phyloP scores from a whole-genome alignment of 1,140 invertebrate genomes.

The Temnothorax nylanderi region DNA sequence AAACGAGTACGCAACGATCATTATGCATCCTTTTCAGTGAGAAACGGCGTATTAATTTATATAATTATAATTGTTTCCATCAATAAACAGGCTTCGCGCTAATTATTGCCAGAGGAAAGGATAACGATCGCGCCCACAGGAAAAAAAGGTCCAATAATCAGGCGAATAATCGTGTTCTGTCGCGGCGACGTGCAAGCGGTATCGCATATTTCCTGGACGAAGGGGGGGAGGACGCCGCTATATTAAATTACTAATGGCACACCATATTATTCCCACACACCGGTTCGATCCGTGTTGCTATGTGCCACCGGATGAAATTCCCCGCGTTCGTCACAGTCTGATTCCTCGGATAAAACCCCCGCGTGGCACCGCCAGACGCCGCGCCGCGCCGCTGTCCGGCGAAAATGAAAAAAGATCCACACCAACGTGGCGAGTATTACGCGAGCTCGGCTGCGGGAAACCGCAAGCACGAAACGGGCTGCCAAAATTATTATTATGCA shows the following conservation, averaged over 20 bases:
- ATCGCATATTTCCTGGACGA: slow-evolving; percentile 43
- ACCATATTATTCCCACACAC: slow-evolving; percentile 39
- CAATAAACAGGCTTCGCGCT: background rate
- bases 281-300: slow-evolving; percentile 36
- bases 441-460: slow-evolving; percentile 1
- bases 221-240: background rate
- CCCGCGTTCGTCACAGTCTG: slow-evolving; percentile 69
- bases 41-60: slow-evolving; percentile 12
- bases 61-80: slow-evolving; percentile 9
- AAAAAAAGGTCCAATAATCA: slow-evolving; percentile 32
- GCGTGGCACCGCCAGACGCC: background rate
- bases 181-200: slow-evolving; percentile 17
- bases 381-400: background rate
- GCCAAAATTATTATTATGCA: slow-evolving; percentile 39
- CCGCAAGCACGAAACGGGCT: slow-evolving; percentile 22
- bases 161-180: slow-evolving; percentile 29
- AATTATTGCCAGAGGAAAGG: slow-evolving; percentile 10
- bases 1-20: background rate
- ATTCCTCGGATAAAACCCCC: slow-evolving; percentile 54
- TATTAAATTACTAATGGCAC: slow-evolving; percentile 59
- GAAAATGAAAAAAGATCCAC: slow-evolving; percentile 31
- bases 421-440: background rate
- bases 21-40: background rate
- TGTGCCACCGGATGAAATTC: slow-evolving; percentile 62
- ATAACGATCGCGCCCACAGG: background rate